Evolutionary conservation across 2,113 vertebrate species (phyloP).

Genomic region (Asarcornis scutulata): DNA sequence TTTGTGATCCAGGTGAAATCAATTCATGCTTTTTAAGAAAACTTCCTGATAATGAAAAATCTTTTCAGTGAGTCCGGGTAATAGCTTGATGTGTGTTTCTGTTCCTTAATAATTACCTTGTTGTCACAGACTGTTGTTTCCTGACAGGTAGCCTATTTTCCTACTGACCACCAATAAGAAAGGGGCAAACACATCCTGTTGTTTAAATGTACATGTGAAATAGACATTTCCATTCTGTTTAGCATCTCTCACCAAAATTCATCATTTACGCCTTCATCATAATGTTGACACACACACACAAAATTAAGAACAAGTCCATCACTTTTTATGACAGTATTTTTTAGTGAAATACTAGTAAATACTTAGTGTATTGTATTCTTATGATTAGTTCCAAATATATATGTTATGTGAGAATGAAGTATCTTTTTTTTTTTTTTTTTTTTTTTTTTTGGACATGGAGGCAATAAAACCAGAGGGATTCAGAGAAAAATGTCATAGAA

Average conservation of each 20-base stretch:
- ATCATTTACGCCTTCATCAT: neutral
- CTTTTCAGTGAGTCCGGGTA: neutral
- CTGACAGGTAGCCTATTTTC: neutral
- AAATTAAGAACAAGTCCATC: neutral
- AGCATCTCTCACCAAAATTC: neutral
- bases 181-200: neutral
- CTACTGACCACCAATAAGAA: neutral
- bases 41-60: neutral
- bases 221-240: neutral
- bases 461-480: conserved; percentile 10
- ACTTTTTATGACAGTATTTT: neutral
- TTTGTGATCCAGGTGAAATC: neutral
- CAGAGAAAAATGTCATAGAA: neutral
- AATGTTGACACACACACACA: neutral
- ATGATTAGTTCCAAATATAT: neutral
- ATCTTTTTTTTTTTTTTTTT: neutral
- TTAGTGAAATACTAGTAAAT: neutral
- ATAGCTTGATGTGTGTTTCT: neutral
- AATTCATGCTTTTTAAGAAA: neutral
- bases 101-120: neutral
- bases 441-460: neutral
- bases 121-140: neutral
- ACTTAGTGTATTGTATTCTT: neutral
- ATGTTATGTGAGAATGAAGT: neutral
- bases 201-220: neutral